These are phyloP conservation scores for Spinus pinus DNA, from an alignment of 2,797 vertebrate genomes.

Conservation along the genomic window DNA sequence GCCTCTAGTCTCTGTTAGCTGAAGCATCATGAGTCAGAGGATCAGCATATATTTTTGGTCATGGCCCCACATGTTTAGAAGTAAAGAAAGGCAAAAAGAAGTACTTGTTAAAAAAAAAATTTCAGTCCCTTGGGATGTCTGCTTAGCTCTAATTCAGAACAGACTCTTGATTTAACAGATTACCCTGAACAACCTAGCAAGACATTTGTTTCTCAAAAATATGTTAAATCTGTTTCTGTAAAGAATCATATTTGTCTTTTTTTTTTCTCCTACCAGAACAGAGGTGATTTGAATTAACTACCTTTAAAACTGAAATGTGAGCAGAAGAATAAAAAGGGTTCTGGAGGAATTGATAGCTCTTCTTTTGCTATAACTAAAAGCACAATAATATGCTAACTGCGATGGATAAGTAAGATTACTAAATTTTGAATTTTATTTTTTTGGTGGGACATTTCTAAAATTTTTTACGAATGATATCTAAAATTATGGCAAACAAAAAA, in stretches of 20 bases:
- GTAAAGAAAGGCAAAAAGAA: not conserved
- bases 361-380: not conserved
- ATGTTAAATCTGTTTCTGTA: not conserved
- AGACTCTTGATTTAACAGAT: not conserved
- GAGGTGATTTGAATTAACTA: not conserved
- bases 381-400: not conserved
- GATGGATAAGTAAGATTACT: not conserved
- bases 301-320: not conserved
- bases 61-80: not conserved
- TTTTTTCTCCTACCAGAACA: not conserved
- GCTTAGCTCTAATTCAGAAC: slow-evolving; percentile 1
- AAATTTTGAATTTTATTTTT: not conserved
- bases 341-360: not conserved
- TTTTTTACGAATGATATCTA: not conserved
- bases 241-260: not conserved
- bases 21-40: not conserved
- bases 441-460: not conserved
- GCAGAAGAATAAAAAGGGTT: not conserved
- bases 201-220: not conserved
- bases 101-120: not conserved
- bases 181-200: not conserved
- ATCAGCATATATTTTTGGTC: not conserved
- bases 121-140: not conserved
- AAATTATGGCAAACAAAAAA: not conserved
- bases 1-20: not conserved